These are phyloP conservation scores for Araneus ventricosus DNA, from an alignment of 1,140 invertebrate genomes.

Conservation along the genomic window DNA sequence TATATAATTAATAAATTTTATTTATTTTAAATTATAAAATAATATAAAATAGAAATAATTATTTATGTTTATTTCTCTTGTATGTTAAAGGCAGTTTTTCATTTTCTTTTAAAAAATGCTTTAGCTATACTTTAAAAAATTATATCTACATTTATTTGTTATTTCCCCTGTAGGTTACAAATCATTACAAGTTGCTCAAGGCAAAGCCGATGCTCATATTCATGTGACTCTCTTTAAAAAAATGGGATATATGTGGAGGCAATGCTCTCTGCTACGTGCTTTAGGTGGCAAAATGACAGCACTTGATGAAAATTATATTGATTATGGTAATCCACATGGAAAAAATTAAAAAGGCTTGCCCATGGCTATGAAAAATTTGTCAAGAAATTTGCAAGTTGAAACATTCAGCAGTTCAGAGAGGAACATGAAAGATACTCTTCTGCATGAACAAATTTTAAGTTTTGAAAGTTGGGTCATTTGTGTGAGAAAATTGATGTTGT, in stretches of 20 bases:
- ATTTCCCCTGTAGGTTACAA: conserved; percentile 89
- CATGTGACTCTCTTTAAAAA: conserved; percentile 97
- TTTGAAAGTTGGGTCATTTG: not conserved
- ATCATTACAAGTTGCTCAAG: conserved; percentile 90
- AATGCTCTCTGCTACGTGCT: conserved; percentile 92
- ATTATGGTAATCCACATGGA: conserved; percentile 80
- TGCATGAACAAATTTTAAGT: not conserved
- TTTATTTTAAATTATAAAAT: no score
- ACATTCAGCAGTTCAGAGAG: not conserved
- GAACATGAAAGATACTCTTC: not conserved
- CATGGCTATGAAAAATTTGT: conserved; percentile 80
- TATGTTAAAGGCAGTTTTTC: no score
- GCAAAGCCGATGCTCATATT: conserved; percentile 93
- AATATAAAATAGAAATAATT: no score
- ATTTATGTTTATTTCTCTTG: no score
- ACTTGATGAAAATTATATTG: conserved; percentile 82
- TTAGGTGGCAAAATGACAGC: conserved; percentile 84
- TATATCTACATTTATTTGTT: not conserved
- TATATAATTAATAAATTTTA: no score
- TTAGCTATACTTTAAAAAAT: no score
- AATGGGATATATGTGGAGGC: conserved; percentile 99
- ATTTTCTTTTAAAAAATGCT: no score
- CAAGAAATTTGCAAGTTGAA: conserved; percentile 76
- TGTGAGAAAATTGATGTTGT: not conserved
- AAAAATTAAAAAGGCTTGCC: conserved; percentile 81